Evolutionary conservation across 2,113 vertebrate genomes (phyloP), one percentile per base, ranked within the genome.

Genomic region (Eonycteris spelaea): DNA sequence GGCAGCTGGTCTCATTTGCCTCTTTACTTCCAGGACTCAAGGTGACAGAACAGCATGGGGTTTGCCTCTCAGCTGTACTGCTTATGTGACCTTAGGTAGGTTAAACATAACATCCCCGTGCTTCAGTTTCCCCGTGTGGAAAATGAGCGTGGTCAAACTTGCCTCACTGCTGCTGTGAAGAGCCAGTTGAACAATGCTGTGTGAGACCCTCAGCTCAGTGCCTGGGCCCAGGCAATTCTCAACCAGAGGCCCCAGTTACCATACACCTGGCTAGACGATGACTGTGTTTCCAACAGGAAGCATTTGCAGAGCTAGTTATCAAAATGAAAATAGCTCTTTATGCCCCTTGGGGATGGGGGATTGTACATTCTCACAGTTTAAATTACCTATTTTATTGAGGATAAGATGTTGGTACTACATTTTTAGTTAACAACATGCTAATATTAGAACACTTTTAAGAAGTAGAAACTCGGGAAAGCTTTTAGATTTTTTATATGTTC

Each of bases 391-490:
- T 90, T 85, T 86, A 77, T n/a, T 48, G 16, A 86, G 33, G 38
- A 67, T 2, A 83, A 63, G 63, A 74, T 74, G 16, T 65, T 38
- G 73, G 16, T 55, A 8, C 30, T 73, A 51, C 1, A 18, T 35
- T 93, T 78, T 86, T 51, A 73, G 71, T 57, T 75, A 79, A 74
- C n/a, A 80, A 92, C 90, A 90, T 15, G 35, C 48, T 86, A 90
- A 78, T n/a, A 48, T 67, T 43, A 77, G 84, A 75, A 68, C n/a
- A 51, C 11, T 61, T 89, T 51, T 53, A 53, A 95, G 71, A 65
- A 77, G 35, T 48, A 93, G 75, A 74, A 95, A 77, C 35, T 75
- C 75, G 7, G 40, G n/a, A 53, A 94, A 70, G 71, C 71, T 67
- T 51, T 68, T 33, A 30, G 35, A 38, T 45, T 61, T 38, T 61